Base-by-base conservation (phyloP, 1,140 invertebrate genomes). In the Ericerus pela region DNA sequence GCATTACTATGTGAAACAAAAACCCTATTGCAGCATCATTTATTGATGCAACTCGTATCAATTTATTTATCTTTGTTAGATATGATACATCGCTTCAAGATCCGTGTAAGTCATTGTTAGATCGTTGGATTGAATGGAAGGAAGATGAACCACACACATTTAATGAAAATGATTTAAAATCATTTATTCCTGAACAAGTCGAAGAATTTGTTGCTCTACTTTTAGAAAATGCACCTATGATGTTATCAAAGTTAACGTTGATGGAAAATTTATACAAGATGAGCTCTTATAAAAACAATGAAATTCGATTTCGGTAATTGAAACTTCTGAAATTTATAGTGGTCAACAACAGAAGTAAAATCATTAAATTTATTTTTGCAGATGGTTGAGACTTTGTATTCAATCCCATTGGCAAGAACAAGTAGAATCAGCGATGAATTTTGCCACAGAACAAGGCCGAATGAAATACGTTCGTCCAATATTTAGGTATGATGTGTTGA, bases 401-500 rank as follows among this genome's bases (percentile, higher is more conserved):
- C 81, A 79, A 66, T 78, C 78, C 6, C 73, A 76, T 41, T 85
- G 87, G 74, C 64, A 76, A 43, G 70, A 77, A 0, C 77, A 79
- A 61, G 70, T 94, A 29, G 66, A 74, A 1, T 59, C 64, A 2
- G 80, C 81, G 8, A 72, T 94, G 20, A 64, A 79, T 1, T 93
- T 93, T 74, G 78, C 89, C 2, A 88, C 81, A 57, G 73, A 78
- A 22, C 79, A 88, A 65, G 90, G 91, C 52, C 76, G 92, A 58
- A 88, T 95, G 84, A 95, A 95, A 66, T 95, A 81, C 73, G 80
- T 88, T 0, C 73, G 86, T 47, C 88, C 89, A 14, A 75, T 95
- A 43, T 94, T 89, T 67, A 75, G 70, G 75, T 77, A 64, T 22
- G n/a, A 28, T 11, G 12, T 24, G 11, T 18, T 36, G 24, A 30